Evolutionary conservation across 2,888 invertebrate species (phyloP), one percentile per base, ranked within the genome.

Genomic region (Dusona sp.): DNA sequence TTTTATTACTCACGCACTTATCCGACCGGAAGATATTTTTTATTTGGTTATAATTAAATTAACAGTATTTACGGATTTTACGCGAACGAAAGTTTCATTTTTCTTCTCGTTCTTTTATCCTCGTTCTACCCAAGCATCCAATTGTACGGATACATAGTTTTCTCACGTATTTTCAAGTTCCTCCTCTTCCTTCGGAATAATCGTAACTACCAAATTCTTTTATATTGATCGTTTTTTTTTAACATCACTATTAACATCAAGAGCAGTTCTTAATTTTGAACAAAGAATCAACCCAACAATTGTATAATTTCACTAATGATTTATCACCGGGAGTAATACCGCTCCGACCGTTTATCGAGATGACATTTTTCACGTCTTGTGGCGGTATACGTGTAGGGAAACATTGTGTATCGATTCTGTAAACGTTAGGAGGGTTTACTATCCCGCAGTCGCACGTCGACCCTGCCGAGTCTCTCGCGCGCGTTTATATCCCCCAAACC

Each of bases 361-460:
- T 86, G 82, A 84, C 83, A 88, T 86, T 86, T 88, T 88, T 79
- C 80, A 83, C 83, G 80, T 79, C 36, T 74, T 70, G 54, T 54
- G 54, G 33, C 68, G 33, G 57, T 61, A 33, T 72, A 42, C 57
- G 79, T 22, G 72, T 25, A 61, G 77, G 79, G 86, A 83, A 86
- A 88, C 88, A 88, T 88, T 72, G 84, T 86, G 74, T 89, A 89
- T 89, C 89, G 89, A 89, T 89, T 89, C 83, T 77, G 79, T 45
- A 88, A 84, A 83, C 79, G 65, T 78, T 64, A 42, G 86, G 86
- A 42, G 86, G 86, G 72, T 77, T 82, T 88, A 87, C 89, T 89
- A 89, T 87, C 88, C 89, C 88, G 87, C 89, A 87, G 87, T 86
- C 87, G 86, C 89, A 85, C 88, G 85, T 85, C 87, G 85, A 85